A percentile compares a stretch with the other conserved stretches of the same genome.
Evolutionary conservation across 2,797 vertebrate species (phyloP).

Genomic region (Pseudocheirus occidentalis): DNA sequence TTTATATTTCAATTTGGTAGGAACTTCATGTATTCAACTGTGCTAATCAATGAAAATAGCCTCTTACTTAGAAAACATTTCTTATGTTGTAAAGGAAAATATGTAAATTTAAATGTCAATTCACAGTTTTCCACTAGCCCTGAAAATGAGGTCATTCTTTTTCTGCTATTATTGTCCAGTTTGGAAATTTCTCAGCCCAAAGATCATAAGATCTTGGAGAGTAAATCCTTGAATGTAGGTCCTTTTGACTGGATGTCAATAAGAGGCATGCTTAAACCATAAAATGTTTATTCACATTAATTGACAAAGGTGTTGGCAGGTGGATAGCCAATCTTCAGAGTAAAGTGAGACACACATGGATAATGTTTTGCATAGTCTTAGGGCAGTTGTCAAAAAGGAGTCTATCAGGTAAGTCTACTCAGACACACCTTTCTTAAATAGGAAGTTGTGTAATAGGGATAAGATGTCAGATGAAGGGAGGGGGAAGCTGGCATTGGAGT

Average conservation of each 20-base stretch:
- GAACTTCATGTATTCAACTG: conserved; percentile 10
- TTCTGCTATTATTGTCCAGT: conserved; percentile 50
- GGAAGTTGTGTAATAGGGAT: not conserved
- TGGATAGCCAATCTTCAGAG: not conserved
- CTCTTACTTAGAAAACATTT: conserved; percentile 53
- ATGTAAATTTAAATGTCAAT: conserved; percentile 38
- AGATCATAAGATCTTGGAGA: not conserved
- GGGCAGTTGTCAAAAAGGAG: not conserved
- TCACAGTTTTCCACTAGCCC: conserved; percentile 45
- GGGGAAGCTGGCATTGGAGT: not conserved
- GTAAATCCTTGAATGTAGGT: not conserved
- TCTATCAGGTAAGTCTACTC: not conserved
- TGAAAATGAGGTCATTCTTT: conserved; percentile 35
- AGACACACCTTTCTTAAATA: not conserved
- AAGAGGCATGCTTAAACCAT: not conserved
- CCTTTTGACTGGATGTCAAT: not conserved
- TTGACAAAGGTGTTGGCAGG: not conserved
- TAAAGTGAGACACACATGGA: not conserved
- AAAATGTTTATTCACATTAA: not conserved
- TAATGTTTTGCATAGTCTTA: not conserved
- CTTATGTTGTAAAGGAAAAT: conserved; percentile 33
- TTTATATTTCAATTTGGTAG: conserved; percentile 1
- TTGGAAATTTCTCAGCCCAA: not conserved
- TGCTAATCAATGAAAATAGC: conserved; percentile 11
- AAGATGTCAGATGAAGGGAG: not conserved